Percentiles rank a stretch among this genome's conserved stretches.
Conservation (phyloP, 2,888 invertebrate genomes). For the Cataglyphis altisquamis region DNA sequence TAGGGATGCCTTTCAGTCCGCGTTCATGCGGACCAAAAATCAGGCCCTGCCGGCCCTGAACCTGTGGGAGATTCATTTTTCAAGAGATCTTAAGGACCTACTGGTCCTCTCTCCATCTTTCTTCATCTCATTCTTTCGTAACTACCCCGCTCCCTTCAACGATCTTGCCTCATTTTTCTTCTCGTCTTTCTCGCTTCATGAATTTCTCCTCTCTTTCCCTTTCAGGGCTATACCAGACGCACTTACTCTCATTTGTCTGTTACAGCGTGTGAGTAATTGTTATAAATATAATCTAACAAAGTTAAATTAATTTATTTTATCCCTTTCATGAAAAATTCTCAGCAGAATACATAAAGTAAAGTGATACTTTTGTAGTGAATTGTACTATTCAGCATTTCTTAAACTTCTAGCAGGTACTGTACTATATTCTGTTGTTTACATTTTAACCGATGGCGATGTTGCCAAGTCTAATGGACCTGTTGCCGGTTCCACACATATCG, state of each 20-base stretch:
- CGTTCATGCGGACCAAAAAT: neutral
- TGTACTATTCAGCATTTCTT: constrained; percentile 55
- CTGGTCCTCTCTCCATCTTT: constrained; percentile 68
- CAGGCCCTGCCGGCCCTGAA: constrained; percentile 71
- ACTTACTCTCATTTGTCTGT: neutral
- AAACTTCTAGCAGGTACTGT: constrained; percentile 76
- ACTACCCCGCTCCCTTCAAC: constrained; percentile 34
- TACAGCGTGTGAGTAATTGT: neutral
- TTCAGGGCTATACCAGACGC: constrained; percentile 63
- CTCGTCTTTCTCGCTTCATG: constrained; percentile 51
- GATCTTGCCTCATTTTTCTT: constrained; percentile 56
- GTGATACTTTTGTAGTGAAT: constrained; percentile 52
- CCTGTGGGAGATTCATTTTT: constrained; percentile 81
- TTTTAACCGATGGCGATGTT: constrained; percentile 83
- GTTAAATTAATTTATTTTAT: neutral
- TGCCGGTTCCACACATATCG: constrained; percentile 72
- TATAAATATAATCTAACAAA: neutral
- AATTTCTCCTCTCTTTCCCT: constrained; percentile 42
- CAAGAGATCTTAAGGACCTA: constrained; percentile 80
- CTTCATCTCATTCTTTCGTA: constrained; percentile 42
- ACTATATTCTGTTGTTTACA: constrained; percentile 85
- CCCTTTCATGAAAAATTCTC: neutral
- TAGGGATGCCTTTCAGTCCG: constrained; percentile 71
- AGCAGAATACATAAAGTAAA: neutral
- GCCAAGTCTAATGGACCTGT: constrained; percentile 84